phyloP scores from a whole-genome alignment of 2,113 vertebrate genomes.

The Catharus bicknelli region DNA sequence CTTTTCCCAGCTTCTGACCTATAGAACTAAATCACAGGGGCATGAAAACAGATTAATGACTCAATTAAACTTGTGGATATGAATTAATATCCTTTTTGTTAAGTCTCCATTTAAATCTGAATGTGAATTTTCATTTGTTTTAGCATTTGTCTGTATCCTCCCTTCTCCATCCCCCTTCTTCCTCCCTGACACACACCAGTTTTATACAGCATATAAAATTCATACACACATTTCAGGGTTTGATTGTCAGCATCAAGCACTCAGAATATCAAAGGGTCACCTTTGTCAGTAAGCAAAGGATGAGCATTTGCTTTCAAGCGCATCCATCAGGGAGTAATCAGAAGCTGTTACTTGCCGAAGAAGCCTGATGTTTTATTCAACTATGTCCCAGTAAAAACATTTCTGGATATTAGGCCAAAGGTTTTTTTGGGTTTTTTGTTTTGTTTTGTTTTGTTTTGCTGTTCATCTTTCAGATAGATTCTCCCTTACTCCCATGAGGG shows the following conservation, averaged over 20 bases:
- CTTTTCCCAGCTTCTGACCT: neutral
- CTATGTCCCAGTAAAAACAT: slow-evolving; percentile 51
- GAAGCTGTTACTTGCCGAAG: slow-evolving; percentile 62
- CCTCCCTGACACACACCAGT: neutral
- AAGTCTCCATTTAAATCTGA: neutral
- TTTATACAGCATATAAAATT: slow-evolving; percentile 13
- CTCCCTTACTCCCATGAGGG: neutral
- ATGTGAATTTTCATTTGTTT: neutral
- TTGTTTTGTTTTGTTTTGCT: neutral
- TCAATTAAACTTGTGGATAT: neutral
- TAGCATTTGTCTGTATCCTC: neutral
- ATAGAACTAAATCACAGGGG: neutral
- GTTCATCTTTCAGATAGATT: neutral
- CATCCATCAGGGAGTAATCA: slow-evolving; percentile 68
- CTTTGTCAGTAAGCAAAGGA: slow-evolving; percentile 71
- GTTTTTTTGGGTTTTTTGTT: neutral
- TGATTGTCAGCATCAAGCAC: slow-evolving; percentile 66
- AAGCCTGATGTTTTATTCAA: slow-evolving; percentile 76
- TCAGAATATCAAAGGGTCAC: slow-evolving; percentile 69
- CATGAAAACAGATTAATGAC: neutral
- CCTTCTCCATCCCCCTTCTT: neutral
- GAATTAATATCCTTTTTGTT: neutral
- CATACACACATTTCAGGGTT: slow-evolving; percentile 40
- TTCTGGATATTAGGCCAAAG: slow-evolving; percentile 56
- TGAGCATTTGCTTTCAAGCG: slow-evolving; percentile 67